phyloP scores from a whole-genome alignment of 2,888 invertebrate genomes.

The Hymenopus coronatus region DNA sequence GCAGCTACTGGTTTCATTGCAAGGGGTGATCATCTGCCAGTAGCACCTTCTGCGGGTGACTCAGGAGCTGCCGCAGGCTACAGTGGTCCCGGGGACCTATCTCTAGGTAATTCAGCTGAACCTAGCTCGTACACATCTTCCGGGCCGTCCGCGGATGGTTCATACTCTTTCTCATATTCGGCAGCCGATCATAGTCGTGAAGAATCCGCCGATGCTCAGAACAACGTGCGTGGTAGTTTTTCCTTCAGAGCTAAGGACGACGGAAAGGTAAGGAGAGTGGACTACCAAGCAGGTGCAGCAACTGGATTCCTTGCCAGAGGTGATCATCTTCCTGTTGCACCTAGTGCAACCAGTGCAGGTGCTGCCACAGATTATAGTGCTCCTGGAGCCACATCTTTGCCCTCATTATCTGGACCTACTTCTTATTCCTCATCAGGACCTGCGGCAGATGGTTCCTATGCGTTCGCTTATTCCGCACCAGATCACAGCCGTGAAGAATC shows the following conservation, averaged over 20 bases:
- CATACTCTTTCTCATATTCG: conserved; percentile 42
- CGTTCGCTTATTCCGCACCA: conserved; percentile 34
- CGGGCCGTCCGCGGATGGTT: conserved; percentile 34
- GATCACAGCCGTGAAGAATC: conserved; percentile 33
- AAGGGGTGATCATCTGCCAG: conserved; percentile 37
- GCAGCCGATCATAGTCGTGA: conserved; percentile 43
- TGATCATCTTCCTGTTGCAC: conserved; percentile 37
- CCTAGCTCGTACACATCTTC: background rate
- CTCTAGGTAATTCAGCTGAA: conserved; percentile 19
- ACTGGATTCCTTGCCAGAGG: conserved; percentile 38
- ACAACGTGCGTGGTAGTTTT: conserved; percentile 39
- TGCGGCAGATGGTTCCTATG: conserved; percentile 28
- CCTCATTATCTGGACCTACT: background rate
- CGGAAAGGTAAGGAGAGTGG: conserved; percentile 32
- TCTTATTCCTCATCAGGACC: background rate
- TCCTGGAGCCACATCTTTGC: background rate
- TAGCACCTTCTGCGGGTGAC: background rate
- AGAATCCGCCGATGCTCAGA: conserved; percentile 43
- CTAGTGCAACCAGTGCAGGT: background rate
- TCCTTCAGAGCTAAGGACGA: conserved; percentile 37
- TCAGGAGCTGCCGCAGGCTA: background rate
- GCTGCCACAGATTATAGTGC: background rate
- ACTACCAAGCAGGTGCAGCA: conserved; percentile 36
- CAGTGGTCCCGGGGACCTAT: background rate
- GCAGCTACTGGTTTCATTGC: conserved; percentile 37